Evolutionary conservation across 1,140 invertebrate genomes (phyloP).

Genomic region (honey bee (Apis mellifera)): DNA sequence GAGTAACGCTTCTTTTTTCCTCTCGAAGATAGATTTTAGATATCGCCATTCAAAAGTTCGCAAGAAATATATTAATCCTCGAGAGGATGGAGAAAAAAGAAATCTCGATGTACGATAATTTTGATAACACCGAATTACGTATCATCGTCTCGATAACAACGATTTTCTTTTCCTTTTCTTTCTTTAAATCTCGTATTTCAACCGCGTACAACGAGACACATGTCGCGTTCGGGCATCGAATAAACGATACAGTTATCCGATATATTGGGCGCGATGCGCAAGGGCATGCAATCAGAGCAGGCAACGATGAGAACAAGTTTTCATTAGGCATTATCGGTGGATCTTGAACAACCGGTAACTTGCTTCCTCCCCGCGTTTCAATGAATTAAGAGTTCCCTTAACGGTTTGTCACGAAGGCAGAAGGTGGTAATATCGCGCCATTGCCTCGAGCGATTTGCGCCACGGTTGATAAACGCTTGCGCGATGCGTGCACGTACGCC

Average conservation of each 20-base stretch:
- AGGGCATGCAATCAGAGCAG: background rate
- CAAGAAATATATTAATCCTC: too few relatives aligned
- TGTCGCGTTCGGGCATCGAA: too few relatives aligned
- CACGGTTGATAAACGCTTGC: slow-evolving; percentile 42
- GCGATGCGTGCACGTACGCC: slow-evolving; percentile 42
- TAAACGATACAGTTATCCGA: background rate
- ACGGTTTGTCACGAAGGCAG: slow-evolving; percentile 46
- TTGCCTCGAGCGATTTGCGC: slow-evolving; percentile 44
- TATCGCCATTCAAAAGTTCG: too few relatives aligned
- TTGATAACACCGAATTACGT: too few relatives aligned
- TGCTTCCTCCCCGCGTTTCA: slow-evolving; percentile 37
- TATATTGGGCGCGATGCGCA: background rate
- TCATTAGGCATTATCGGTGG: slow-evolving; percentile 15
- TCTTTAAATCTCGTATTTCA: too few relatives aligned
- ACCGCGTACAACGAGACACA: too few relatives aligned
- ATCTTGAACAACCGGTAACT: slow-evolving; percentile 12
- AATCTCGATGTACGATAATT: too few relatives aligned
- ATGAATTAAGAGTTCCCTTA: slow-evolving; percentile 47
- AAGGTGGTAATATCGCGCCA: slow-evolving; percentile 50
- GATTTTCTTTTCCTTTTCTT: too few relatives aligned
- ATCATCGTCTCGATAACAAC: too few relatives aligned
- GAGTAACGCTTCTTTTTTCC: too few relatives aligned
- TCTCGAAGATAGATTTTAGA: too few relatives aligned
- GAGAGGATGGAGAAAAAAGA: too few relatives aligned
- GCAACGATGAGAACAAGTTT: slow-evolving; percentile 6